A percentile compares a stretch with the other conserved stretches of the same genome.
phyloP scores from a whole-genome alignment of 1,140 invertebrate species.

The Drosophila tani region DNA sequence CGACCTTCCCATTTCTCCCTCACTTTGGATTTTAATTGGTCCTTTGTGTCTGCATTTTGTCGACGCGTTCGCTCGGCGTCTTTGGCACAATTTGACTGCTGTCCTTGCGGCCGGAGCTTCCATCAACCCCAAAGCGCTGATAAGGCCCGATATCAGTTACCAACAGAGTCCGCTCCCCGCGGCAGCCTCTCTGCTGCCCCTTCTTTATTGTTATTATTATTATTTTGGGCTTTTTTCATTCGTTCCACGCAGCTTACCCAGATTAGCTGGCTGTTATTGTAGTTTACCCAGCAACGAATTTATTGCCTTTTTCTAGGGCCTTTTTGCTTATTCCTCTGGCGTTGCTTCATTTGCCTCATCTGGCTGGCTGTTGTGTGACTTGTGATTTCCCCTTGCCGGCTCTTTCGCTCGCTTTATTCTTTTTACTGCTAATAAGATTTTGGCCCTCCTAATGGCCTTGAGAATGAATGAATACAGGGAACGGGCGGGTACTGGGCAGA shows the following conservation, averaged over 20 bases:
- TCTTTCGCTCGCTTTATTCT: slow-evolving; percentile 35
- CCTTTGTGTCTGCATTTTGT: slow-evolving; percentile 75
- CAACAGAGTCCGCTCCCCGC: slow-evolving; percentile 18
- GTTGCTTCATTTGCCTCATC: slow-evolving; percentile 45
- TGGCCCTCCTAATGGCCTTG: slow-evolving; percentile 73
- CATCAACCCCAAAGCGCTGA: slow-evolving; percentile 38
- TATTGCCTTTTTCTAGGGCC: slow-evolving; percentile 38
- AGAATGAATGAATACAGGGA: slow-evolving; percentile 25
- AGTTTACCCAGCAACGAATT: slow-evolving; percentile 51
- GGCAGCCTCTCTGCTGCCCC: slow-evolving; percentile 3
- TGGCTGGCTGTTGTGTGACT: slow-evolving; percentile 35
- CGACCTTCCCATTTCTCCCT: slow-evolving; percentile 31
- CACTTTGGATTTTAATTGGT: slow-evolving; percentile 82
- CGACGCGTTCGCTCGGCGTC: slow-evolving; percentile 50
- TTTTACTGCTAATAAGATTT: slow-evolving; percentile 84
- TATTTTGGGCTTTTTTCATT: slow-evolving; percentile 79
- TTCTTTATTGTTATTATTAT: slow-evolving; percentile 81
- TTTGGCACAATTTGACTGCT: slow-evolving; percentile 46
- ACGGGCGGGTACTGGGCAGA: background rate
- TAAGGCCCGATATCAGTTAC: slow-evolving; percentile 55
- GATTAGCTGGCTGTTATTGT: slow-evolving; percentile 71
- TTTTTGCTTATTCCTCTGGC: slow-evolving; percentile 38
- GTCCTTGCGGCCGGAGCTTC: slow-evolving; percentile 21
- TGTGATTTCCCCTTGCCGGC: slow-evolving; percentile 36
- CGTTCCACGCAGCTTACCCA: slow-evolving; percentile 82